Evolutionary conservation across 2,888 invertebrate species (phyloP).

Genomic region (Heliconius cydno): DNA sequence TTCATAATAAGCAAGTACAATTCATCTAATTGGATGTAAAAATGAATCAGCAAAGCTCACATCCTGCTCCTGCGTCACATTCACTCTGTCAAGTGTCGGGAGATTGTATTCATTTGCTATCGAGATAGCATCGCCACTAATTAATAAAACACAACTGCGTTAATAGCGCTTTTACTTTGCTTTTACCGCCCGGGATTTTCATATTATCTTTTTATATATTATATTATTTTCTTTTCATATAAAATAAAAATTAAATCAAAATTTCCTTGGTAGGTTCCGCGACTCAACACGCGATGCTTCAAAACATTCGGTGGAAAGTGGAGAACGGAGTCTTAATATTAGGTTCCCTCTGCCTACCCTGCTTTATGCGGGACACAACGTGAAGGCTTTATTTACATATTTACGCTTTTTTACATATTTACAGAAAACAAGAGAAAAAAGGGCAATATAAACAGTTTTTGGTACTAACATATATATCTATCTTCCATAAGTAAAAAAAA

Average conservation of each 20-base stretch:
- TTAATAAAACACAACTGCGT: slow-evolving; percentile 28
- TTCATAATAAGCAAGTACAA: not conserved
- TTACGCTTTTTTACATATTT: not conserved
- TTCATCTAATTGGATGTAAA: slow-evolving; percentile 8
- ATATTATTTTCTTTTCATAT: not conserved
- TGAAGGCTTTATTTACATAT: not conserved
- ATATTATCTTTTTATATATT: not conserved
- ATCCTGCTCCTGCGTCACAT: slow-evolving; percentile 22
- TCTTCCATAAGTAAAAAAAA: not conserved
- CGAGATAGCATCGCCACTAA: slow-evolving; percentile 32
- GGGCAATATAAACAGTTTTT: not conserved
- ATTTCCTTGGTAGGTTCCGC: too few relatives aligned
- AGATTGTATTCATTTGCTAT: slow-evolving; percentile 32
- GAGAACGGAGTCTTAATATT: too few relatives aligned
- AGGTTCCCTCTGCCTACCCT: too few relatives aligned
- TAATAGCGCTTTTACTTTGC: slow-evolving; percentile 20
- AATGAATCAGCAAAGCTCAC: slow-evolving; percentile 17
- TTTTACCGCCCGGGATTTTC: not conserved
- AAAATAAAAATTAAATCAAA: too few relatives aligned
- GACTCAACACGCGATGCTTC: too few relatives aligned
- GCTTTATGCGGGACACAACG: too few relatives aligned
- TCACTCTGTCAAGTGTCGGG: slow-evolving; percentile 30
- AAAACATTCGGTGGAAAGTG: too few relatives aligned
- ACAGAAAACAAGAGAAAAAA: not conserved
- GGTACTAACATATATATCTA: not conserved